These are phyloP conservation scores for Fukomys damarensis DNA, from an alignment of 2,113 vertebrate species.

Conservation along the genomic window DNA sequence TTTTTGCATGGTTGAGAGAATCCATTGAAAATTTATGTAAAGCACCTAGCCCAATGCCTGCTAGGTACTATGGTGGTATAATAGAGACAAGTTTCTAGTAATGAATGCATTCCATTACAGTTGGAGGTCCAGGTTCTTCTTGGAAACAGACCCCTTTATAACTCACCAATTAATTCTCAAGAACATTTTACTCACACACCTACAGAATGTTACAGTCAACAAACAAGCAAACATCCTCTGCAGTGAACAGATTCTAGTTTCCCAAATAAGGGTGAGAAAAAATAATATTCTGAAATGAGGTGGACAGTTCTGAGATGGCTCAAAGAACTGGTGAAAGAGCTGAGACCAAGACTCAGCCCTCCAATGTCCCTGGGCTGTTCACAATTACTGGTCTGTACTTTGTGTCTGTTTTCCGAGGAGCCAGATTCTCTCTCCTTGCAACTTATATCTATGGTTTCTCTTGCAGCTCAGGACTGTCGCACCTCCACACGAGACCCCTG, in stretches of 20 bases:
- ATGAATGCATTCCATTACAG: not conserved
- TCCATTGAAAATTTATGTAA: not conserved
- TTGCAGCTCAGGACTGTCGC: not conserved
- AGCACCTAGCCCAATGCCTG: not conserved
- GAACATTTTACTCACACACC: not conserved
- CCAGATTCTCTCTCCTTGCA: too few species aligned
- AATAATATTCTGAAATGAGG: not conserved
- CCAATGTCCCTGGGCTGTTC: not conserved
- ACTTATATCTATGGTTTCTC: not conserved
- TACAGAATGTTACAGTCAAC: not conserved
- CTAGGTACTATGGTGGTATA: not conserved
- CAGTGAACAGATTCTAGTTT: not conserved
- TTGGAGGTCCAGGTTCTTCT: not conserved
- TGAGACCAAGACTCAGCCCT: not conserved
- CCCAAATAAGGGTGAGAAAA: not conserved
- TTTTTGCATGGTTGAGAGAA: not conserved
- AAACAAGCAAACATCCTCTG: not conserved
- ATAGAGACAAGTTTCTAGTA: not conserved
- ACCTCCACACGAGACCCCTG: too few species aligned
- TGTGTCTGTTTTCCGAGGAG: not conserved
- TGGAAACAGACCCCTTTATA: not conserved
- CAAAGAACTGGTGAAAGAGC: not conserved
- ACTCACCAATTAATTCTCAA: not conserved
- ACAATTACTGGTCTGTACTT: not conserved
- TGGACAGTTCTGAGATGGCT: not conserved